phyloP scores from a whole-genome alignment of 2,888 invertebrate genomes.

The Megalurothrips usitatus region DNA sequence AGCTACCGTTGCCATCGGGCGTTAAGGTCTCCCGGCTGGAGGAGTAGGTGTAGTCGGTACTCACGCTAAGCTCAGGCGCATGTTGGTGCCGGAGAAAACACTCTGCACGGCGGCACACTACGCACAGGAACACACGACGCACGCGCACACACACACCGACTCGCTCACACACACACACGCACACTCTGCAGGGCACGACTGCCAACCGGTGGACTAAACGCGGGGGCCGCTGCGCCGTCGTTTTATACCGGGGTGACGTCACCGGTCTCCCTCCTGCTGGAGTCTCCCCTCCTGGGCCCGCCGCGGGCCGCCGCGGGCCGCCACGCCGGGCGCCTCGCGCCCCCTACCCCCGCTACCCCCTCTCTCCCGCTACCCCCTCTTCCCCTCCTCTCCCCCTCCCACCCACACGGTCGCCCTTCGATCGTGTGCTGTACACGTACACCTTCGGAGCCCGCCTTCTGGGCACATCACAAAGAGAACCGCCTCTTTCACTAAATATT shows the following conservation, averaged over 20 bases:
- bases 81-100: neutral
- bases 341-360: neutral
- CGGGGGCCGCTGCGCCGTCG: conserved; percentile 9
- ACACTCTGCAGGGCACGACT: conserved; percentile 5
- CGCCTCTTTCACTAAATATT: too few relatives aligned
- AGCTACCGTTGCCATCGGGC: neutral
- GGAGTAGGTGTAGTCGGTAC: neutral
- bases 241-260: conserved; percentile 20
- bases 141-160: neutral
- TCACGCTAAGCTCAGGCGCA: neutral
- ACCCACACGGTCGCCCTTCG: too few relatives aligned
- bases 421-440: too few relatives aligned
- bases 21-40: neutral
- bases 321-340: neutral
- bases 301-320: neutral
- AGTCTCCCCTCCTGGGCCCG: neutral
- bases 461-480: too few relatives aligned
- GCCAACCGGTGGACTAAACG: conserved; percentile 18
- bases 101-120: neutral
- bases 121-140: neutral
- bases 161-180: neutral
- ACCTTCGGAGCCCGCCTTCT: too few relatives aligned
- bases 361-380: neutral
- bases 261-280: conserved; percentile 3
- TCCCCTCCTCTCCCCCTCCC: neutral